Evolutionary conservation across 2,797 vertebrate species (phyloP).

Genomic region (Odontamblyopus rebecca): DNA sequence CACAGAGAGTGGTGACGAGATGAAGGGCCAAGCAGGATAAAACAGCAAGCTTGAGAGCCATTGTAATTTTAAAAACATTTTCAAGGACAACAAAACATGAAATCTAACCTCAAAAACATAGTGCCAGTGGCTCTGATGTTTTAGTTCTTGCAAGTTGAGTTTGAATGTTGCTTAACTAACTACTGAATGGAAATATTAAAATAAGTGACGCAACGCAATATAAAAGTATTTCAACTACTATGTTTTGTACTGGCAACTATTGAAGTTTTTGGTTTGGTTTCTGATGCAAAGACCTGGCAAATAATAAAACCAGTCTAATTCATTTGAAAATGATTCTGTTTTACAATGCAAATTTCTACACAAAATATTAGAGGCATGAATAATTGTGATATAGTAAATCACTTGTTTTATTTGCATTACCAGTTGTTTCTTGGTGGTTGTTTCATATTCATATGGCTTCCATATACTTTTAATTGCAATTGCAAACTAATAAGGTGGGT

Average conservation of each 20-base stretch:
- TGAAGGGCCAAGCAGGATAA: slow-evolving; percentile 43
- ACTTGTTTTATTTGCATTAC: not conserved
- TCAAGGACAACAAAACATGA: slow-evolving; percentile 69
- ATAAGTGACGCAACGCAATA: not conserved
- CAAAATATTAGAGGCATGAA: not conserved
- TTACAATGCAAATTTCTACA: not conserved
- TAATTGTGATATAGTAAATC: not conserved
- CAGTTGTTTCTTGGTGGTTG: not conserved
- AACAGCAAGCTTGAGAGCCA: slow-evolving; percentile 37
- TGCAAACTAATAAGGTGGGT: not conserved
- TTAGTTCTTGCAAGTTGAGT: slow-evolving; percentile 22
- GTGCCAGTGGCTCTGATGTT: slow-evolving; percentile 27
- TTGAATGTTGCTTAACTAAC: slow-evolving; percentile 2
- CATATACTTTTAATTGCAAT: not conserved
- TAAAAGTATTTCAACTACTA: not conserved
- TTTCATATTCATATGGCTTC: not conserved
- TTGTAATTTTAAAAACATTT: slow-evolving; percentile 43
- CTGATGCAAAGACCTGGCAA: not conserved
- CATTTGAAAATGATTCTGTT: not conserved
- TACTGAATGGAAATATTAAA: not conserved
- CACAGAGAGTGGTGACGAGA: slow-evolving; percentile 40
- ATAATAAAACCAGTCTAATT: not conserved
- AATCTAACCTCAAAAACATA: slow-evolving; percentile 51
- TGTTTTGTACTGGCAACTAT: not conserved
- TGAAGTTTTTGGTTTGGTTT: not conserved